phyloP scores from a whole-genome alignment of 2,113 vertebrate genomes.

The Osmerus mordax region DNA sequence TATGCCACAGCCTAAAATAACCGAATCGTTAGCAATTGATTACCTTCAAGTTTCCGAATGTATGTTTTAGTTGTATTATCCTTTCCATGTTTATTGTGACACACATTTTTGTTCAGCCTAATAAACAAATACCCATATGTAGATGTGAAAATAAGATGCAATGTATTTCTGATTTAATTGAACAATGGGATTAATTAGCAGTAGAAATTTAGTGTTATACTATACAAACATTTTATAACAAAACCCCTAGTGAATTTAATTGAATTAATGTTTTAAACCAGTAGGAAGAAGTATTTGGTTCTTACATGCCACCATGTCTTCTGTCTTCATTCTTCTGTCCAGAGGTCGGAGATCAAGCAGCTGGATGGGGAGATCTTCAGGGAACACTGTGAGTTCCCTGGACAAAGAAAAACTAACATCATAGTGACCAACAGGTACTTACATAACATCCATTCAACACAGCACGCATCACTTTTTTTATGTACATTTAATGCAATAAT shows the following conservation, averaged over 20 bases:
- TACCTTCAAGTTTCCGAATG: constrained; percentile 14
- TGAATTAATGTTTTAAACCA: too few relatives aligned
- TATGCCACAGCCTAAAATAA: not conserved
- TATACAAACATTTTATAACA: too few relatives aligned
- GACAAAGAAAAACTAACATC: constrained; percentile 76
- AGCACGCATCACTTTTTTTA: too few relatives aligned
- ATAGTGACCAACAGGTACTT: constrained; percentile 88
- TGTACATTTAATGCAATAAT: not conserved
- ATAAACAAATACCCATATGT: constrained; percentile 4
- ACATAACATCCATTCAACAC: not conserved
- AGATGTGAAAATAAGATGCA: constrained; percentile 1
- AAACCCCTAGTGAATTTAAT: too few relatives aligned
- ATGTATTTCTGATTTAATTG: not conserved
- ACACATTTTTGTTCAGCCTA: constrained; percentile 24
- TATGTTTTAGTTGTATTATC: constrained; percentile 12
- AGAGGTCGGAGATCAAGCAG: constrained; percentile 86
- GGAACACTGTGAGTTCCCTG: constrained; percentile 72
- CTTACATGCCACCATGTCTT: not conserved
- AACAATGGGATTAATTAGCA: too few relatives aligned
- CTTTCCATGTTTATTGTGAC: constrained; percentile 23
- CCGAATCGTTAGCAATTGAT: constrained; percentile 16
- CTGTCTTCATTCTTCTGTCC: constrained; percentile 35
- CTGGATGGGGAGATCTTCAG: constrained; percentile 82
- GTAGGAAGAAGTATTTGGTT: not conserved
- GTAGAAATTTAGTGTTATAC: too few relatives aligned